These are phyloP conservation scores for Vanacampus margaritifer DNA, from an alignment of 2,113 vertebrate species.

Conservation along the genomic window DNA sequence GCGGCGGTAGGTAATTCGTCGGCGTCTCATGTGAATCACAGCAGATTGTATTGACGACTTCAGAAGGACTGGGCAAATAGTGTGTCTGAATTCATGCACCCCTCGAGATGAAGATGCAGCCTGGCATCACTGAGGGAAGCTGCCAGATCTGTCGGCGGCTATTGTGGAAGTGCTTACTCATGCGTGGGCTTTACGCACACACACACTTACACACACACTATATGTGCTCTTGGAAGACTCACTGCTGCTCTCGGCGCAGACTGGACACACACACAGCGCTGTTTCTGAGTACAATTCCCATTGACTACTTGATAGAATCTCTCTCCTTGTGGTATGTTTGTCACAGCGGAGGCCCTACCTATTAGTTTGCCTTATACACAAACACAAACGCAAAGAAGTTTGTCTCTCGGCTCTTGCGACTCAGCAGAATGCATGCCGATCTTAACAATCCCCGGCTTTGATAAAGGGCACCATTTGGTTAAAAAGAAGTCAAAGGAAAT, in stretches of 20 bases:
- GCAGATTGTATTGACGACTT: conserved; percentile 47
- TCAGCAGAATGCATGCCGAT: conserved; percentile 26
- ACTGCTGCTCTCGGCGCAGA: conserved; percentile 25
- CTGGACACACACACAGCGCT: conserved; percentile 31
- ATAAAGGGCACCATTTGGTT: conserved; percentile 20
- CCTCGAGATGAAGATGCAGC: conserved; percentile 49
- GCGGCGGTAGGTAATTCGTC: conserved; percentile 9
- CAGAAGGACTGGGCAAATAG: conserved; percentile 51
- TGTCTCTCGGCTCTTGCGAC: conserved; percentile 26
- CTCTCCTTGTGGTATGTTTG: conserved; percentile 4
- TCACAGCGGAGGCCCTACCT: not conserved
- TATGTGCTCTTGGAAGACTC: conserved; percentile 23
- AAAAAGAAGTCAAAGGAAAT: conserved; percentile 38
- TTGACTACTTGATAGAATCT: conserved; percentile 8
- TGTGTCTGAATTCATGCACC: conserved; percentile 55
- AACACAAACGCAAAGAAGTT: conserved; percentile 3
- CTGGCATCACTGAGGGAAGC: conserved; percentile 41
- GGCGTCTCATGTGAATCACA: conserved; percentile 10
- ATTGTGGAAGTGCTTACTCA: conserved; percentile 59
- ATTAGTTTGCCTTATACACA: not conserved
- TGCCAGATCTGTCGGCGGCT: conserved; percentile 56
- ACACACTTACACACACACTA: conserved; percentile 29
- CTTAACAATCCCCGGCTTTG: conserved; percentile 1
- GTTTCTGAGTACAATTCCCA: conserved; percentile 12
- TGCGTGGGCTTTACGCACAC: conserved; percentile 29